A percentile compares a stretch with the other conserved stretches of the same genome.
Conservation (phyloP, 2,113 vertebrate genomes). For the Aphelocoma coerulescens region DNA sequence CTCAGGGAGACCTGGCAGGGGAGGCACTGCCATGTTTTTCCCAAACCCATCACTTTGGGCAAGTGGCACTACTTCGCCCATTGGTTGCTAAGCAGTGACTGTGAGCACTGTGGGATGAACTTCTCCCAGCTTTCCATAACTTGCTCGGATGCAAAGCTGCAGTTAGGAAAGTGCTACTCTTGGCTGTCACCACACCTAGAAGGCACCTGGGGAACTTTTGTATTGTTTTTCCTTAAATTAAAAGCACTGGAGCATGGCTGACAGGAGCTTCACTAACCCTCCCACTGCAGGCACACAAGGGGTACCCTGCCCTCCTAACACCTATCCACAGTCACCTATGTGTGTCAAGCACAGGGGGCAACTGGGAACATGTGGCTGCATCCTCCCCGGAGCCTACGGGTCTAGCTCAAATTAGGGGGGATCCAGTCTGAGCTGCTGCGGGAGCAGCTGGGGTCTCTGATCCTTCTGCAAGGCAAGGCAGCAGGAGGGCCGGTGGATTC, state of each 20-base stretch:
- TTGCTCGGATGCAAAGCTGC: neutral
- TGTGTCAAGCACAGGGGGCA: neutral
- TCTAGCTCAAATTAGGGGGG: neutral
- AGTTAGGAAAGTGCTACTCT: neutral
- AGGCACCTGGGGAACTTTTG: neutral
- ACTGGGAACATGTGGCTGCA: neutral
- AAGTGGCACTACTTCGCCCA: neutral
- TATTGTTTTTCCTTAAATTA: neutral
- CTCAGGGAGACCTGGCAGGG: neutral
- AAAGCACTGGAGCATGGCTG: neutral
- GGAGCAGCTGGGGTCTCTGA: neutral
- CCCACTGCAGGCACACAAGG: neutral
- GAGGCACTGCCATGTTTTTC: neutral
- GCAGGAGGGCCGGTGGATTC: neutral
- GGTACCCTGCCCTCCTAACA: neutral
- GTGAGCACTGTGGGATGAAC: neutral
- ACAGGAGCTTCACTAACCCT: neutral
- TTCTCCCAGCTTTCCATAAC: neutral
- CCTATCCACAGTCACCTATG: fast-evolving
- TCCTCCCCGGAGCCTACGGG: neutral
- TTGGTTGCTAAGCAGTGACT: neutral
- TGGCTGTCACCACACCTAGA: neutral
- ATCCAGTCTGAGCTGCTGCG: neutral
- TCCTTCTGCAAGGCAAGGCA: neutral
- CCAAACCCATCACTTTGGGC: neutral